Evolutionary conservation across 2,888 invertebrate species (phyloP).

Genomic region (Lasioglossum calceatum): DNA sequence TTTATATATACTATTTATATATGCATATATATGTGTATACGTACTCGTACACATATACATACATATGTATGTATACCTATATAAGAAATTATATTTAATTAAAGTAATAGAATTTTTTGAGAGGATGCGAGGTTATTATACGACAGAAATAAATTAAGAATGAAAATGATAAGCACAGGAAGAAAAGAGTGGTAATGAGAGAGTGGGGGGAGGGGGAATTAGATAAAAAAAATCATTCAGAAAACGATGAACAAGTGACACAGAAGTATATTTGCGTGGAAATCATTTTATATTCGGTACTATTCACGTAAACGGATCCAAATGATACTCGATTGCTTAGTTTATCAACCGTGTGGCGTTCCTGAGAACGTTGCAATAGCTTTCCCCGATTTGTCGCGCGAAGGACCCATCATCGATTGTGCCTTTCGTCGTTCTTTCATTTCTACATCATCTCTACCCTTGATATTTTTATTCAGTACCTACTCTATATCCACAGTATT

Average conservation of each 20-base stretch:
- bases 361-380: constrained; percentile 21
- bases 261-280: constrained; percentile 6
- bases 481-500: background rate
- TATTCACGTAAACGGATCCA: constrained; percentile 35
- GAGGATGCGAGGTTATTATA: constrained; percentile 45
- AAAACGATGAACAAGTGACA: constrained; percentile 9
- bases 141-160: constrained; percentile 25
- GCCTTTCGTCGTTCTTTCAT: constrained; percentile 44
- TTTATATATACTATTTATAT: constrained; percentile 61
- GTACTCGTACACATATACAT: constrained; percentile 1
- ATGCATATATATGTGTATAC: constrained; percentile 59
- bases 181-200: background rate
- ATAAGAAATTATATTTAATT: constrained; percentile 75
- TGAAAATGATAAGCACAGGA: constrained; percentile 1
- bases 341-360: background rate
- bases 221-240: constrained; percentile 3
- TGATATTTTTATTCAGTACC: background rate
- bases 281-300: constrained; percentile 58
- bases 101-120: constrained; percentile 67
- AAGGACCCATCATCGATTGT: constrained; percentile 63
- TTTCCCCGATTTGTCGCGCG: constrained; percentile 53
- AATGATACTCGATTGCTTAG: constrained; percentile 33
- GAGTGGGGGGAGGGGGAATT: background rate
- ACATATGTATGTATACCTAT: constrained; percentile 29
- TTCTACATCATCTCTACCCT: constrained; percentile 13